Evolutionary conservation across 2,113 vertebrate species (phyloP).

Genomic region (Dolichallabes microphthalmus): DNA sequence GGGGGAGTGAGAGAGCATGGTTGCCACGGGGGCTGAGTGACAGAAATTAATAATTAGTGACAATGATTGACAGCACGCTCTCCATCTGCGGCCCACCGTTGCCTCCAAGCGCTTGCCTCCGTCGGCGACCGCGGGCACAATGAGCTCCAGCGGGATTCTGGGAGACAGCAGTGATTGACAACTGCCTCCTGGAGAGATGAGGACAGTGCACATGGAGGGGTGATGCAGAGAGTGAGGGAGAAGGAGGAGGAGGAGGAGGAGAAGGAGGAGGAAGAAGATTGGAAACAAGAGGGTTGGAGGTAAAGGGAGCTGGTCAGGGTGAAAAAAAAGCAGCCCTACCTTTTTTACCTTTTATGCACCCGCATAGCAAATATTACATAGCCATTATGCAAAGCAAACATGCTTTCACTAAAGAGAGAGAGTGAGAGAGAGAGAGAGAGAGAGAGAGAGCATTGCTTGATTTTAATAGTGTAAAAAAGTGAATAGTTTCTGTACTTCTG

Average conservation of each 20-base stretch:
- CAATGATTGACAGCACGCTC: constrained; percentile 98
- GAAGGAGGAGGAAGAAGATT: constrained; percentile 44
- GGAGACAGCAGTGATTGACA: constrained; percentile 91
- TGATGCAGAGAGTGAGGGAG: constrained; percentile 32
- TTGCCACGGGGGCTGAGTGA: constrained; percentile 97
- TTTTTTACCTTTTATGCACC: constrained; percentile 8
- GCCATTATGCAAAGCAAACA: constrained; percentile 70
- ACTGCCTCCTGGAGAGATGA: constrained; percentile 92
- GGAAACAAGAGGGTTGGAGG: constrained; percentile 47
- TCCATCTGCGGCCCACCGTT: constrained; percentile 90
- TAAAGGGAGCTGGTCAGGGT: constrained; percentile 58
- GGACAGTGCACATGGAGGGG: constrained; percentile 65
- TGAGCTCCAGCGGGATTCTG: constrained; percentile 90
- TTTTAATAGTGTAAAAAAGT: constrained; percentile 41
- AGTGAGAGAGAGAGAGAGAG: constrained; percentile 48
- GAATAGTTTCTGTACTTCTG: constrained; percentile 10
- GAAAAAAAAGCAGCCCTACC: constrained; percentile 56
- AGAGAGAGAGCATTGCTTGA: constrained; percentile 1
- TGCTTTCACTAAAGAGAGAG: constrained; percentile 61
- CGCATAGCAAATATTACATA: constrained; percentile 31
- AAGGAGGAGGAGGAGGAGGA: constrained; percentile 5
- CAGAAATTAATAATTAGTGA: constrained; percentile 99
- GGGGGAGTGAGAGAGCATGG: constrained; percentile 58
- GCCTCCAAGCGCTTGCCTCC: constrained; percentile 90
- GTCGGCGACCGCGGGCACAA: constrained; percentile 91